Base-by-base conservation (phyloP, 2,113 vertebrate genomes). In the Scomber scombrus region DNA sequence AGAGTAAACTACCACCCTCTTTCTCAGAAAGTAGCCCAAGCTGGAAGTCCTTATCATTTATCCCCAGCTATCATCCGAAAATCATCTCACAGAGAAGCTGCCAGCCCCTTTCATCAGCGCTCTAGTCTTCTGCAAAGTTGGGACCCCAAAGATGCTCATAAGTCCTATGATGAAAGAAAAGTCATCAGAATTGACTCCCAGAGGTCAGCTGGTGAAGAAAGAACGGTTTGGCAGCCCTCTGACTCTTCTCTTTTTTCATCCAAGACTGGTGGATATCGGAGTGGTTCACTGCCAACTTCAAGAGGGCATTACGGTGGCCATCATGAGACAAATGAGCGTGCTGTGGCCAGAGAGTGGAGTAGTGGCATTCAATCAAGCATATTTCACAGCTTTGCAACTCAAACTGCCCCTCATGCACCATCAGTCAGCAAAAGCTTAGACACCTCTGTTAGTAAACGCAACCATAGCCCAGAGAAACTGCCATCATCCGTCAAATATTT, bases 261-360 rank as follows among this genome's bases (percentile, higher is more conserved):
- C 12, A 63, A 76, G 58, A 66, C 29, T 2, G 46, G 14, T 21
- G 54, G 34, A 72, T 66, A 69, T 16, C 23, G 8, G 71, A 71
- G 31, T 13, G 5, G 29, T 66, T 62, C 11, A 1, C 77, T 31
- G 19, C 45, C 57, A 40, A 15, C 23, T 10, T 15, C 62, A 58
- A 66, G 61, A 26, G 15, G 40, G 11, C 58, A 34, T 71, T 57
- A 74, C 60, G 31, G 67, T 1, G 7, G 45, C 43, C 21, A 65
- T 60, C 45, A 50, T 56, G 81, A 87, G 31, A 72, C n/a, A 18
- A 79, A 86, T 18, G 75, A 54, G 61, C 46, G 49, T 3, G 14
- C 78, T 66, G 70, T 2, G 0, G 47, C 64, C 12, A 9, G 50
- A 49, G 21, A 1, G 11, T 11, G 1, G 43, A 76, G 58, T 13